A percentile compares a stretch with the other conserved stretches of the same genome.
Evolutionary conservation across 2,888 invertebrate species (phyloP).

Genomic region (Meteorus colon): DNA sequence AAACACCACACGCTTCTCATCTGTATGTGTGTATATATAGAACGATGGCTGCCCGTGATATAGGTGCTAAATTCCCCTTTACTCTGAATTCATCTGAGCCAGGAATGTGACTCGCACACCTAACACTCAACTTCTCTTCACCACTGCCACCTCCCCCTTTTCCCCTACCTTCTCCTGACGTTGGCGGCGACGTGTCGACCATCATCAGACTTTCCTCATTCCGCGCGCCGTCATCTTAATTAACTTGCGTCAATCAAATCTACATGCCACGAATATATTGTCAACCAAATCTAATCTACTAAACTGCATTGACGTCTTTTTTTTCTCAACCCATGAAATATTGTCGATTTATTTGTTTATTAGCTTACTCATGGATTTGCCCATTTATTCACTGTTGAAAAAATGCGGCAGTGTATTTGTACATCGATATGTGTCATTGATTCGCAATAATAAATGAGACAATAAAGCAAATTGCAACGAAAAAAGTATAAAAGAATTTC

Average conservation of each 20-base stretch:
- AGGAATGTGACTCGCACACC: conserved; percentile 68
- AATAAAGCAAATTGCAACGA: no score
- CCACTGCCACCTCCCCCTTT: conserved; percentile 37
- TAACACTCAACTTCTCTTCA: conserved; percentile 51
- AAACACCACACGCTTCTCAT: conserved; percentile 26
- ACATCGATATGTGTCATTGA: no score
- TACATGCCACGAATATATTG: conserved; percentile 7
- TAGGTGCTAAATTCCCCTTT: conserved; percentile 71
- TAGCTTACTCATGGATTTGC: no score
- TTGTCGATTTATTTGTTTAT: conserved; percentile 11
- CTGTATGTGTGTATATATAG: conserved; percentile 27
- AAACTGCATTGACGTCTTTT: not conserved
- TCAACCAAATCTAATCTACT: not conserved
- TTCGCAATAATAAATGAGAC: no score
- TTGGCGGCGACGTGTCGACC: not conserved
- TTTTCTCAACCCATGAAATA: not conserved
- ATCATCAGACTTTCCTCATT: conserved; percentile 9
- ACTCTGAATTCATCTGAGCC: conserved; percentile 71
- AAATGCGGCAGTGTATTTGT: no score
- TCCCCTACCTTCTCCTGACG: conserved; percentile 22
- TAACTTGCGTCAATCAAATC: conserved; percentile 4
- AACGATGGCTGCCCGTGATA: conserved; percentile 62
- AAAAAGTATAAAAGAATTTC: no score
- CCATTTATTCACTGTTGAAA: no score
- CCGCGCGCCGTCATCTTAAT: not conserved